These are phyloP conservation scores for Geotrypetes seraphini DNA, from an alignment of 2,797 vertebrate species.

Conservation along the genomic window DNA sequence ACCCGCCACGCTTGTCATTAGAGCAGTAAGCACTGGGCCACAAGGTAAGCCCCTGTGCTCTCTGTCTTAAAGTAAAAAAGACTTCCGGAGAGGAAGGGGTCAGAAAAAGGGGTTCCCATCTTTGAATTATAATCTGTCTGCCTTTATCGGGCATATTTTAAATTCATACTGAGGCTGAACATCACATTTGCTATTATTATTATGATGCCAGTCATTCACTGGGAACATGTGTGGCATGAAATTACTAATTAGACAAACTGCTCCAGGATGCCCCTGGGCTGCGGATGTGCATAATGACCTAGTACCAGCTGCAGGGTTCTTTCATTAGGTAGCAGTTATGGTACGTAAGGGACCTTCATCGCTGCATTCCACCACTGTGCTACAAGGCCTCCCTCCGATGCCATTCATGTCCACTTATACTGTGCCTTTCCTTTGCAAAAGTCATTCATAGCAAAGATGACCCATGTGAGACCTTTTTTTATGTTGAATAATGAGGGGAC, in stretches of 20 bases:
- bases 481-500: not conserved
- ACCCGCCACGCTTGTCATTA: too few relatives aligned
- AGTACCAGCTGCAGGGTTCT: not conserved
- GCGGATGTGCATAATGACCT: not conserved
- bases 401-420: too few relatives aligned
- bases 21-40: too few relatives aligned
- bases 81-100: too few relatives aligned
- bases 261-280: not conserved
- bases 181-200: not conserved
- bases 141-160: too few relatives aligned
- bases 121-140: too few relatives aligned
- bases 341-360: not conserved
- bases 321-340: not conserved
- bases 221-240: not conserved
- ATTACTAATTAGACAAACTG: conserved; percentile 2
- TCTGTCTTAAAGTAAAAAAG: too few relatives aligned
- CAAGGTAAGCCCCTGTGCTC: too few relatives aligned
- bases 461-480: not conserved
- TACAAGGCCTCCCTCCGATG: too few relatives aligned
- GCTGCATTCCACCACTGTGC: not conserved
- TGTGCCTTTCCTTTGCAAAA: too few relatives aligned
- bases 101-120: too few relatives aligned
- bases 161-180: too few relatives aligned
- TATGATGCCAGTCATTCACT: not conserved
- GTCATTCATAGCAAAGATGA: not conserved